Conservation (phyloP, 2,113 vertebrate genomes). For the Apistogramma diplotaenia region DNA sequence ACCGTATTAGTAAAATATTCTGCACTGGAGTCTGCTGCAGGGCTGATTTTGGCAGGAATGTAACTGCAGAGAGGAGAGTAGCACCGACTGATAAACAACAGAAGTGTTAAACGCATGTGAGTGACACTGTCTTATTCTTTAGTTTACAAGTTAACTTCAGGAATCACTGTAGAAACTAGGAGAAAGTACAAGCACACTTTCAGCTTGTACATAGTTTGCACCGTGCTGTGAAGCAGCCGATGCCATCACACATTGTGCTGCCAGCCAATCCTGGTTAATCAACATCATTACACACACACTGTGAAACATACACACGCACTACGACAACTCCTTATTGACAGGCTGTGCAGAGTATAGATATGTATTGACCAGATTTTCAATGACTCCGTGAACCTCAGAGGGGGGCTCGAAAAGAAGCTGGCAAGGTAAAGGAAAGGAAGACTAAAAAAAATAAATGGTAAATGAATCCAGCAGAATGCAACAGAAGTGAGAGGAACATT, state of each 20-base stretch:
- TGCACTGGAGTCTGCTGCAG: background rate
- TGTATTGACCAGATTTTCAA: slow-evolving; percentile 59
- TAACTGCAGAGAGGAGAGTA: background rate
- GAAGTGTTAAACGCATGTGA: background rate
- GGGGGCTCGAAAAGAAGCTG: background rate
- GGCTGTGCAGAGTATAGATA: slow-evolving; percentile 54
- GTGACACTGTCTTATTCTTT: background rate
- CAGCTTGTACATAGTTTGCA: slow-evolving; percentile 40
- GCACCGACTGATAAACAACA: background rate
- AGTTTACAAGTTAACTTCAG: slow-evolving; percentile 3
- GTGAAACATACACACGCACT: slow-evolving; percentile 16
- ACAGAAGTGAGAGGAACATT: background rate
- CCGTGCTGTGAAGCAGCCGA: slow-evolving; percentile 60
- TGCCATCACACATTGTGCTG: slow-evolving; percentile 73
- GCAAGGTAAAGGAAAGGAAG: background rate
- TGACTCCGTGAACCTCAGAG: slow-evolving; percentile 15
- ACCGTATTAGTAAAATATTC: background rate
- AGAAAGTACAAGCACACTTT: slow-evolving; percentile 27
- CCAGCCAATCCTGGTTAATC: slow-evolving; percentile 56
- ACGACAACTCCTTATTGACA: slow-evolving; percentile 48
- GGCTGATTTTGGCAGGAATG: background rate
- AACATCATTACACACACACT: slow-evolving; percentile 74
- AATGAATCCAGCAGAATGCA: background rate
- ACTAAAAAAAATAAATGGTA: background rate
- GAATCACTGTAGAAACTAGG: background rate